Conservation (phyloP, 1,140 invertebrate genomes). For the Ceratina calcarata region DNA sequence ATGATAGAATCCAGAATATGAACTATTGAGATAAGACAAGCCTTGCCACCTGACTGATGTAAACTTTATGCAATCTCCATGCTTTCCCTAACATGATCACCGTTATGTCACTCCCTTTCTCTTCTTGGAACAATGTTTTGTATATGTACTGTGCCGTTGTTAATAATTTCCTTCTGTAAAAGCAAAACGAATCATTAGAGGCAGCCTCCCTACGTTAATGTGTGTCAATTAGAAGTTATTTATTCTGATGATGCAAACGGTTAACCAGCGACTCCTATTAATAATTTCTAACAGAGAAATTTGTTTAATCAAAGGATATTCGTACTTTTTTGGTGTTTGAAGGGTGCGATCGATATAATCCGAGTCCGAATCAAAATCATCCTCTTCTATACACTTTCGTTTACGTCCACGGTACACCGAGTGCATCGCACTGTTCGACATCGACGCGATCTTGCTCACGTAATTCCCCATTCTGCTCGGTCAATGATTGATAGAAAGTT, state of each 20-base stretch:
- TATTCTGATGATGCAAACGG: neutral
- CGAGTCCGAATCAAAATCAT: slow-evolving; percentile 74
- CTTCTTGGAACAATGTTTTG: slow-evolving; percentile 88
- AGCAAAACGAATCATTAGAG: neutral
- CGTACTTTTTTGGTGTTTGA: slow-evolving; percentile 78
- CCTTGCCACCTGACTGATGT: slow-evolving; percentile 84
- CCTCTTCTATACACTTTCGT: slow-evolving; percentile 77
- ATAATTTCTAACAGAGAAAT: neutral
- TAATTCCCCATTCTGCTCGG: slow-evolving; percentile 74
- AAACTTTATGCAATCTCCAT: slow-evolving; percentile 90
- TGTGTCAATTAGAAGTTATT: neutral
- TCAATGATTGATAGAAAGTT: too few species aligned
- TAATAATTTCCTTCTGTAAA: slow-evolving; percentile 85
- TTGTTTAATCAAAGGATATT: neutral
- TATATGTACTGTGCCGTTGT: slow-evolving; percentile 90
- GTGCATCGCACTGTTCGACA: slow-evolving; percentile 75
- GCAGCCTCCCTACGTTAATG: neutral
- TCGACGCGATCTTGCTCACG: slow-evolving; percentile 73
- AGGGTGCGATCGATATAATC: slow-evolving; percentile 77
- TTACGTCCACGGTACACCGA: slow-evolving; percentile 75
- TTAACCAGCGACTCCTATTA: neutral
- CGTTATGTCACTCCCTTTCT: slow-evolving; percentile 88
- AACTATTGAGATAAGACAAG: neutral
- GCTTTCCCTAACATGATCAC: slow-evolving; percentile 86
- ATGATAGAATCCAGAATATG: neutral